Evolutionary conservation across 2,113 vertebrate genomes (phyloP).

Genomic region (Phoenicopterus ruber): DNA sequence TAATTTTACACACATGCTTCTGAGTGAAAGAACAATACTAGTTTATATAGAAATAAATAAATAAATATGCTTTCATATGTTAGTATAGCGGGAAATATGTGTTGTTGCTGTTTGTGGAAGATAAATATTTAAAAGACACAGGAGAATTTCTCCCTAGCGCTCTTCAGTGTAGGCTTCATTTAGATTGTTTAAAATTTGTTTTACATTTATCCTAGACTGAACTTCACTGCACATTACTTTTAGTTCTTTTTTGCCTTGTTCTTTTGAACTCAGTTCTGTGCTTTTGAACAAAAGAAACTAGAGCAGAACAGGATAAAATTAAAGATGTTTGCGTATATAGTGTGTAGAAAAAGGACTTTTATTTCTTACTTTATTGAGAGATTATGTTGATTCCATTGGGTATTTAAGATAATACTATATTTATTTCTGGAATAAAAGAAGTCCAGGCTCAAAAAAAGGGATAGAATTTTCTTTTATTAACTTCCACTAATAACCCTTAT

Average conservation of each 20-base stretch:
- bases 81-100: neutral
- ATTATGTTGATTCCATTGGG: neutral
- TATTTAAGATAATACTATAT: neutral
- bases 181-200: neutral
- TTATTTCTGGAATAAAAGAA: neutral
- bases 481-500: neutral
- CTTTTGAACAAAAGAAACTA: neutral
- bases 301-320: neutral
- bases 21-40: neutral
- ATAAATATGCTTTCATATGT: neutral
- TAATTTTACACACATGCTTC: neutral
- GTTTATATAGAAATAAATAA: neutral
- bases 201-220: neutral
- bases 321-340: neutral
- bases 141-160: neutral
- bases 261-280: neutral
- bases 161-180: neutral
- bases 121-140: neutral
- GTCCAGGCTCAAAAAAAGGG: neutral
- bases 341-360: neutral
- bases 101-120: neutral
- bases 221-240: neutral
- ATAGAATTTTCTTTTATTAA: neutral
- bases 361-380: neutral
- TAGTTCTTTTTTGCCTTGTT: neutral